Evolutionary conservation across 2,797 vertebrate genomes (phyloP).

Genomic region (Antennarius maculatus): DNA sequence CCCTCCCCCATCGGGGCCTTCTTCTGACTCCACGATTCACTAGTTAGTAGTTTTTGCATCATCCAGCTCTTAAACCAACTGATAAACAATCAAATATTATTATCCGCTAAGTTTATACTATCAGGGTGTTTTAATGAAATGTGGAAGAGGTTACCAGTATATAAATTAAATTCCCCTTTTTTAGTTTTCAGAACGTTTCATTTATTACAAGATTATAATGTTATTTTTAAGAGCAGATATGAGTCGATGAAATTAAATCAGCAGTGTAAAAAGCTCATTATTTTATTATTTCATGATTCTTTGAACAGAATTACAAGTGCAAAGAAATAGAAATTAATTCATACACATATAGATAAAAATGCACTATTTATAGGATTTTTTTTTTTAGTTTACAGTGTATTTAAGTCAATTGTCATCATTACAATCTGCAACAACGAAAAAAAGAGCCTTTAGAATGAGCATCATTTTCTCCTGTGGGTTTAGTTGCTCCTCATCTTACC

Average conservation of each 20-base stretch:
- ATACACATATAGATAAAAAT: no score
- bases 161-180: neutral
- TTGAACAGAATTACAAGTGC: neutral
- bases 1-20: no score
- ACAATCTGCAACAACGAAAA: neutral
- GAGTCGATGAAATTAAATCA: neutral
- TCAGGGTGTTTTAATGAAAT: neutral
- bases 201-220: no score
- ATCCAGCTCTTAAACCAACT: no score
- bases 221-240: neutral
- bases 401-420: neutral
- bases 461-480: neutral
- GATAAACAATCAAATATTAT: no score
- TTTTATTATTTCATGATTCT: neutral
- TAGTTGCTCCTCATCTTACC: neutral
- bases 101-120: neutral
- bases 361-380: neutral
- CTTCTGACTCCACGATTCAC: no score
- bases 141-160: neutral
- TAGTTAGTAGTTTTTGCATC: no score
- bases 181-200: neutral
- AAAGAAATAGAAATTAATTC: no score
- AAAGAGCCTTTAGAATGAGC: rapidly evolving
- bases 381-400: neutral
- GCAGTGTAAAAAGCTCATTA: neutral